Evolutionary conservation across 2,888 invertebrate genomes (phyloP).

Genomic region (Drosophila pseudotakahashii): DNA sequence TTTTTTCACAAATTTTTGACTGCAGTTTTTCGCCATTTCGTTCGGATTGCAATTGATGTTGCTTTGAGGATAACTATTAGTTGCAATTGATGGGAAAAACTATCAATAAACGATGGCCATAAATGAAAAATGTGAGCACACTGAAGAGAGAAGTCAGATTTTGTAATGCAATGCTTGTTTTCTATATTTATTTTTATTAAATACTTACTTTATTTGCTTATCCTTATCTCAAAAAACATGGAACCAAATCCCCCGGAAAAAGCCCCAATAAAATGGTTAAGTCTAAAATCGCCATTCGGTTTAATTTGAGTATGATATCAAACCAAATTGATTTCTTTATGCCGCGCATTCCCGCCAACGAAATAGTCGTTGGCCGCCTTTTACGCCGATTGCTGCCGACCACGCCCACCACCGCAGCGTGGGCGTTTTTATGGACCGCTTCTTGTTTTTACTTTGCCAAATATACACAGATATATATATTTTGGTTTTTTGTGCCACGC

Average conservation of each 20-base stretch:
- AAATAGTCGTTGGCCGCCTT: conserved; percentile 30
- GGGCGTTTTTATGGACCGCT: conserved; percentile 44
- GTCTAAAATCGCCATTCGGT: conserved; percentile 23
- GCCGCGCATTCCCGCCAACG: conserved; percentile 12
- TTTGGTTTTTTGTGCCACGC: conserved; percentile 9
- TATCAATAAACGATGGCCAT: conserved; percentile 20
- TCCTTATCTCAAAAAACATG: neutral
- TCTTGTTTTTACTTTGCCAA: conserved; percentile 34
- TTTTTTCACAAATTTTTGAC: conserved; percentile 28
- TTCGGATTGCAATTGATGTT: conserved; percentile 30
- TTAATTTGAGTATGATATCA: conserved; percentile 47
- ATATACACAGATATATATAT: conserved; percentile 27
- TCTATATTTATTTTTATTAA: neutral
- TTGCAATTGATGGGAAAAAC: conserved; percentile 16
- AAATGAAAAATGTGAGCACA: conserved; percentile 7
- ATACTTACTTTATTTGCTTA: neutral
- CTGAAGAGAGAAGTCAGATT: neutral
- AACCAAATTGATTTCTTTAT: conserved; percentile 39
- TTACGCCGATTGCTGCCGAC: conserved; percentile 37
- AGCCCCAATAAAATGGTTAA: conserved; percentile 12
- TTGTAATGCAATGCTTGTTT: neutral
- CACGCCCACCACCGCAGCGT: conserved; percentile 37
- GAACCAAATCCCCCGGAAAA: neutral
- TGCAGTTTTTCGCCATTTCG: conserved; percentile 21
- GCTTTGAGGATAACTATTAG: conserved; percentile 18